Conservation (phyloP, 2,888 invertebrate species). For the Corbicula japonica region DNA sequence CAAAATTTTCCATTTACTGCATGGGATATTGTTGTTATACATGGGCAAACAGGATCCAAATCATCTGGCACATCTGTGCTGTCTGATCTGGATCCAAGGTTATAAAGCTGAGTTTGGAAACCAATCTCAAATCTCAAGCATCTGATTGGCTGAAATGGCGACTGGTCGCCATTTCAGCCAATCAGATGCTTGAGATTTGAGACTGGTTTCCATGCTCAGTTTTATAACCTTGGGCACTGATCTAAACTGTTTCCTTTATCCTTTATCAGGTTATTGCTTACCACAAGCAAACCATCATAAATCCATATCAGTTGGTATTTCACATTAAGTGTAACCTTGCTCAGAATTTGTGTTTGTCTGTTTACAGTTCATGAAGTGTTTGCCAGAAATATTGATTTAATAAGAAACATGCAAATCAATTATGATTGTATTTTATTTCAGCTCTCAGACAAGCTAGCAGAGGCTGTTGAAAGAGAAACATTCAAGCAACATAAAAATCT, state of each 20-base stretch:
- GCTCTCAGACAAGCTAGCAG: constrained; percentile 69
- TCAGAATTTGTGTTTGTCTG: background rate
- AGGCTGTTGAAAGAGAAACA: constrained; percentile 80
- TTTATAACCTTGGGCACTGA: too few species aligned
- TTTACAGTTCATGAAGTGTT: background rate
- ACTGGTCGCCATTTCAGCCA: too few species aligned
- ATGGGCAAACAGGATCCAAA: background rate
- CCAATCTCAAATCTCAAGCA: too few species aligned
- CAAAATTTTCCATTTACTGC: background rate
- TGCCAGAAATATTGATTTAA: background rate
- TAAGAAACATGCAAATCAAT: background rate
- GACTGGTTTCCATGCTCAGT: too few species aligned
- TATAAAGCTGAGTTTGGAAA: too few species aligned
- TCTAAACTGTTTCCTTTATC: background rate
- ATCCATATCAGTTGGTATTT: background rate
- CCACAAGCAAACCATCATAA: background rate
- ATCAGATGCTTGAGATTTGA: too few species aligned
- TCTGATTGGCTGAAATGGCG: too few species aligned
- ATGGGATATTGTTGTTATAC: background rate
- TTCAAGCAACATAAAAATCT: constrained; percentile 75
- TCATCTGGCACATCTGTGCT: too few species aligned
- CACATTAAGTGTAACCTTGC: background rate
- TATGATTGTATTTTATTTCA: constrained; percentile 47
- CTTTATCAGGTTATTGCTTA: background rate
- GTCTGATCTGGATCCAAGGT: too few species aligned